Evolutionary conservation across 2,888 invertebrate species (phyloP).

Genomic region (Palloptera scutellata): DNA sequence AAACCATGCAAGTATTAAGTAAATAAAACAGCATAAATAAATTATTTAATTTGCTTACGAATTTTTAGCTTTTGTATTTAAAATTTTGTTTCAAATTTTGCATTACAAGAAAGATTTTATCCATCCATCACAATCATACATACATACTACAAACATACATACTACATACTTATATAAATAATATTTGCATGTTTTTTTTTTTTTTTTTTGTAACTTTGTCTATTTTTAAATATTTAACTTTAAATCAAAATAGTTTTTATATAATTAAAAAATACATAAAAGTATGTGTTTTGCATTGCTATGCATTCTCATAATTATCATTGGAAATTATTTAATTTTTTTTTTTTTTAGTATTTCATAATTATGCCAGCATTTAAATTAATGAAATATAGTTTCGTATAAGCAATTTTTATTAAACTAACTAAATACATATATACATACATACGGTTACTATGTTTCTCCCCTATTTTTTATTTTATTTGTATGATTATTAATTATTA

Average conservation of each 20-base stretch:
- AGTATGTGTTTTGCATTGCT: background rate
- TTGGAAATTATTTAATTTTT: background rate
- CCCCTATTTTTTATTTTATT: background rate
- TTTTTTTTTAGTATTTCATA: background rate
- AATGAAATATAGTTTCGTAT: background rate
- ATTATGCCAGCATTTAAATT: no score
- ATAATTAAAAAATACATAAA: background rate
- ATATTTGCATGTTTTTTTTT: constrained; percentile 1
- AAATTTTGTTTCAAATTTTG: background rate
- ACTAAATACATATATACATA: constrained; percentile 3
- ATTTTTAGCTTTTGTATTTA: constrained; percentile 28
- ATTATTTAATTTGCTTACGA: constrained; percentile 28
- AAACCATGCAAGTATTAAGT: constrained; percentile 64
- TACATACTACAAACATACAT: background rate
- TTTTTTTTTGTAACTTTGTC: background rate
- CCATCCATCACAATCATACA: constrained; percentile 6
- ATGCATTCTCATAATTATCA: no score
- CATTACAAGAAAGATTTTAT: background rate
- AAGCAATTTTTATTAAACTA: constrained; percentile 1
- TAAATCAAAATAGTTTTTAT: background rate
- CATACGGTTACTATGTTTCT: background rate
- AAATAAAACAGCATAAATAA: constrained; percentile 31
- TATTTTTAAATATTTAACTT: background rate
- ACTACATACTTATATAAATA: background rate
- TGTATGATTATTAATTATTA: no score